These are phyloP conservation scores for Empidonax alnorum DNA, from an alignment of 2,113 vertebrate genomes.

Conservation along the genomic window DNA sequence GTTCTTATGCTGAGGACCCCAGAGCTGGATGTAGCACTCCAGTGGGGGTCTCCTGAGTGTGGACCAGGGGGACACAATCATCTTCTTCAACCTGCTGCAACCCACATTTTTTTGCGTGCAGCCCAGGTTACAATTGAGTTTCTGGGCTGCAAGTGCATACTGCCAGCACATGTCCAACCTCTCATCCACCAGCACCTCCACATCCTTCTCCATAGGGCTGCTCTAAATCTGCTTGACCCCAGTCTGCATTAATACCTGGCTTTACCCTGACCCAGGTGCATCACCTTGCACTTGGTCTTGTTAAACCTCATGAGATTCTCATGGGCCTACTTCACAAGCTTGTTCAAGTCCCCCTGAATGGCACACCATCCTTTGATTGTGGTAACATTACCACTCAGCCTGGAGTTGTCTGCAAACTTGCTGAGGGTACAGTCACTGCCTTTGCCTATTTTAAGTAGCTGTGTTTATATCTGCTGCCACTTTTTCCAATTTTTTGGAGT, in stretches of 20 bases:
- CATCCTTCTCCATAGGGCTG: rapidly evolving
- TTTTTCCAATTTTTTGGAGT: neutral
- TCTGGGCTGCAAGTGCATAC: neutral
- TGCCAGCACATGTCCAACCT: neutral
- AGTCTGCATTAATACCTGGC: neutral
- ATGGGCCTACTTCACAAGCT: neutral
- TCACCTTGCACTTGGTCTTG: neutral
- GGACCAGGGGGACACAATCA: neutral
- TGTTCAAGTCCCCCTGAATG: neutral
- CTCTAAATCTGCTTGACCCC: neutral
- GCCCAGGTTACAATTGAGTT: neutral
- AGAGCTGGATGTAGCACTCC: neutral
- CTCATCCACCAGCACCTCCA: neutral
- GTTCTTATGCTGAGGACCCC: neutral
- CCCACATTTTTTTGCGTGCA: rapidly evolving
- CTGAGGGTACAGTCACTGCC: neutral
- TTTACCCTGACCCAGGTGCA: neutral
- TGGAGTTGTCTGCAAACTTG: neutral
- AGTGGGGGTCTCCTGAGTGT: neutral
- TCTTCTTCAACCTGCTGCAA: neutral
- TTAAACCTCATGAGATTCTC: neutral
- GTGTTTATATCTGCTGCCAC: neutral
- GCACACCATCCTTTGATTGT: neutral
- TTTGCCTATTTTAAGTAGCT: neutral
- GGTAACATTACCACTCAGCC: neutral